Evolutionary conservation across 2,797 vertebrate species (phyloP), one percentile per base, ranked within the genome.

Genomic region (Gobionotothen gibberifrons): DNA sequence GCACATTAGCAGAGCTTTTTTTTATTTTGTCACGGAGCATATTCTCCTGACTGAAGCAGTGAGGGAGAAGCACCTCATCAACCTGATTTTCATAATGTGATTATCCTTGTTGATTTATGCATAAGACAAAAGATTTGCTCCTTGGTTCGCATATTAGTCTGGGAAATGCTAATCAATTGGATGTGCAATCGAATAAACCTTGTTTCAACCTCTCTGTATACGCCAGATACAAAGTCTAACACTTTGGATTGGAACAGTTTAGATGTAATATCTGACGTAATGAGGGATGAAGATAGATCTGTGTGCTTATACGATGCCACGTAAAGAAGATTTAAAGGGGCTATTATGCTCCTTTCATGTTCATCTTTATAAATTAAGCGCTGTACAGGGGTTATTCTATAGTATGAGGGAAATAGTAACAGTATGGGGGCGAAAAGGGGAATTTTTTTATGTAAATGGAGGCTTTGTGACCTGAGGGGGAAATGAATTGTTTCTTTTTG

Each of bases 31-130:
- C 75, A 29, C 36, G 58, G 46, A 78, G 44, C 29, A 74, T 12
- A 74, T 80, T 72, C 59, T 9, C 77, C 62, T 36, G 79, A 74
- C 13, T 79, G 57, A 69, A 65, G 59, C 72, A 60, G 70, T 60
- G 63, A 74, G 74, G 40, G 75, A 79, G 77, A 83, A 65, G 79
- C 72, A 77, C 74, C 74, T 90, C 81, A 81, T 89, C 78, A 82
- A 77, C 62, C 74, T 78, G 72, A 87, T 90, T 89, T 90, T 90
- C 86, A 85, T 86, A 88, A 90, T 89, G 78, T 78, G 83, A 93
- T 93, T 90, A 85, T 88, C 63, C 64, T 69, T 82, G 84, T 86
- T 93, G 91, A 87, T 92, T 90, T 91, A 92, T 90, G 84, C 85
- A 53, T 56, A 79, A 90, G 78, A 87, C 76, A 66, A 61, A 54